Conservation (phyloP, 2,888 invertebrate species). For the Mesoligia furuncula region DNA sequence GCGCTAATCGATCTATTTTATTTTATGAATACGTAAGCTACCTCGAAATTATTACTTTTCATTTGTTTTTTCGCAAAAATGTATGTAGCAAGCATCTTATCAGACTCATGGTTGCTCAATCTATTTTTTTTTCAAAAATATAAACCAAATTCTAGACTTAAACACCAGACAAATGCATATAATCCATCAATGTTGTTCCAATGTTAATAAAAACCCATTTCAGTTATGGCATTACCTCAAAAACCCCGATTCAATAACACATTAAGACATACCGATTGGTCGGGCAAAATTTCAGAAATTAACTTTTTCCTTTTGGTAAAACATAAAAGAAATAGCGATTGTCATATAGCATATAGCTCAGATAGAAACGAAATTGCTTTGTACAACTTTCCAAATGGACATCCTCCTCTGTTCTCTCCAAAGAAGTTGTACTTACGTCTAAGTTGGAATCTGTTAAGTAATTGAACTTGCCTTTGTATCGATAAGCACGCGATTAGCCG, state of each 20-base stretch:
- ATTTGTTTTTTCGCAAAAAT: neutral
- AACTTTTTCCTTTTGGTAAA: slow-evolving; percentile 49
- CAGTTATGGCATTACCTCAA: slow-evolving; percentile 22
- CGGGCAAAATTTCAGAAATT: slow-evolving; percentile 29
- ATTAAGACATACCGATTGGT: slow-evolving; percentile 14
- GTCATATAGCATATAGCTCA: slow-evolving; percentile 54
- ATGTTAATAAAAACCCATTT: slow-evolving; percentile 31
- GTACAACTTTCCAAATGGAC: slow-evolving; percentile 71
- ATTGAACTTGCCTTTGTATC: slow-evolving; percentile 68
- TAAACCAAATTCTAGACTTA: slow-evolving; percentile 7
- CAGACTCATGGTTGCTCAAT: neutral
- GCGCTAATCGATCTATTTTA: no score
- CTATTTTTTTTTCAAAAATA: neutral
- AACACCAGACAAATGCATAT: neutral
- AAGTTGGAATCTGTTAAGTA: slow-evolving; percentile 71
- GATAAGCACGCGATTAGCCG: slow-evolving; percentile 63
- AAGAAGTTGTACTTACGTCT: slow-evolving; percentile 63
- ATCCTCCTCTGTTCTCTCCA: slow-evolving; percentile 61
- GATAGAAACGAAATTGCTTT: slow-evolving; percentile 65
- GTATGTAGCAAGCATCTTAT: neutral
- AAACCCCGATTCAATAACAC: slow-evolving; percentile 23
- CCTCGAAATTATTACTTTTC: neutral
- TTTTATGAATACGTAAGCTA: no score
- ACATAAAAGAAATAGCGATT: slow-evolving; percentile 57
- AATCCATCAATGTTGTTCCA: slow-evolving; percentile 28